Base-by-base conservation (phyloP, 1,140 invertebrate species). In the Aphelinus atriplicis region DNA sequence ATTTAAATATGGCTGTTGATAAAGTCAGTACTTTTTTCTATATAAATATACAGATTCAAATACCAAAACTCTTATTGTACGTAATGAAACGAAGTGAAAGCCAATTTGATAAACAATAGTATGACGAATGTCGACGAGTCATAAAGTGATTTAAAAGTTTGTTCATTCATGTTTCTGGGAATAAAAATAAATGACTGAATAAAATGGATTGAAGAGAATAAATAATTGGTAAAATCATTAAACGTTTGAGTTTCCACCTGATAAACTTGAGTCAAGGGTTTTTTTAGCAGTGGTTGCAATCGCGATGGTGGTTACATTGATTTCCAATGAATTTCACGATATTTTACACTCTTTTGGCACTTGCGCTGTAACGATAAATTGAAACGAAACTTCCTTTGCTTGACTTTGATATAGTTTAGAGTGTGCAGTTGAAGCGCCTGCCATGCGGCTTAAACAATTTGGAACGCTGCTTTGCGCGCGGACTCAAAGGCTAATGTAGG, bases 261-360 rank as follows among this genome's bases (percentile, higher is more conserved):
- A 70, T 64, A 70, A 86, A 87, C 85, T 87, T 87, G 85, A 87
- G 86, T 87, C 84, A 87, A 87, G 85, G 85, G 85, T 85, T 84
- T 73, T 85, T 86, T 26, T 26, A 26, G 26, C 26, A 26, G 26
- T 26, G 26, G 26, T 26, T 26, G 26, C 26, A 26, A 26, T 26
- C 26, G 26, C 26, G 26, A 26, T 26, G 46, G 65, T n/a, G 50
- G 56, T 60, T 67, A 57, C 55, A 74, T 74, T 74, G 55, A 68
- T 74, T 67, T 65, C 58, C 56, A 74, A 74, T 68, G 72, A 43
- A 53, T 68, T 68, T 57, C n/a, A 7, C 50, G 55, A 73, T 58
- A 26, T 60, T 56, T 48, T 61, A 43, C 42, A 7, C 26, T 60
- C n/a, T 26, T 26, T 1, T 3, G 5, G 45, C 43, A 45, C 43